Base-by-base conservation (phyloP, 2,888 invertebrate genomes). In the Campoplex nolae region DNA sequence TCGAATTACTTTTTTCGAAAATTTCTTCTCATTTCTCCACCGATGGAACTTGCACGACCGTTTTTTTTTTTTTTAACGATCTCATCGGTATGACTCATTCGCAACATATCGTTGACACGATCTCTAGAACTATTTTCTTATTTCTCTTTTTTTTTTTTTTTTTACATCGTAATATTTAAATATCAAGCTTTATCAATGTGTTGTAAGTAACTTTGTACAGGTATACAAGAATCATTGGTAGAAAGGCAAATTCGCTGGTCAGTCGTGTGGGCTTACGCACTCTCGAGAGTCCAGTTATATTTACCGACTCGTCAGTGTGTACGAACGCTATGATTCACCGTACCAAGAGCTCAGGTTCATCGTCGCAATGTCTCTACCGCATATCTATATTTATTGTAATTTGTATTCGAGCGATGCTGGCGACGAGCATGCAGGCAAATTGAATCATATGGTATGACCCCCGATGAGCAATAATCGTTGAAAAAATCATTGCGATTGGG, bases 321-420 rank as follows among this genome's bases (percentile, higher is more conserved):
- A 68, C 65, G 74, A 42, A 9, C 78, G 73, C 85, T 86, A 88
- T 91, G 91, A 91, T 90, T 91, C 91, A 91, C 86, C 89, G 62
- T 79, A 79, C 56, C 67, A 51, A 67, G 58, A 71, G 58, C 56
- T 75, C 85, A 38, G 42, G 51, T 56, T 84, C 79, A 84, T 84
- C 79, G 56, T 84, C 79, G n/a, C 73, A 54, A 56, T 45, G 54
- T 71, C 38, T 35, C 16, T 38, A 38, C 38, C 1, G 35, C 38
- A 23, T 45, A 74, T 54, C 18, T 42, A 74, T 78, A 80, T 73
- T 18, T 38, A 35, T 56, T 38, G 18, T 38, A 42, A 68, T 42
- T 68, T 23, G 68, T 68, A 68, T 68, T 42, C 68, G 68, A 42
- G 68, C 42, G n/a, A 42, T 38, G 68, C 23, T 23, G 23, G 23